A percentile compares a stretch with the other conserved stretches of the same genome.
These are phyloP conservation scores for Camelus bactrianus DNA, from an alignment of 2,113 vertebrate genomes.

Conservation along the genomic window DNA sequence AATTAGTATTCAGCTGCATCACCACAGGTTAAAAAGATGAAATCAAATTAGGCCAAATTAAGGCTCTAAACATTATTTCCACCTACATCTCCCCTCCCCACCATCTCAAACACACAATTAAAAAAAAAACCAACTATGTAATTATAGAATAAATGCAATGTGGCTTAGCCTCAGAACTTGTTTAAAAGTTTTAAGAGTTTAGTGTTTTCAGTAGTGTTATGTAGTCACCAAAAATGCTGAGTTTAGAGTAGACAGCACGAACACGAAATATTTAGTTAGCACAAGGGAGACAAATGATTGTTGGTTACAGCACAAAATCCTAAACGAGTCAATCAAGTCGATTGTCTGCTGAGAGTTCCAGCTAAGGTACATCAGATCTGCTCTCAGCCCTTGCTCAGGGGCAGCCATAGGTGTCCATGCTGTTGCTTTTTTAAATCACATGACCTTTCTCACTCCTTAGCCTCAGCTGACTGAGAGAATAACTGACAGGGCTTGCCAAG, in stretches of 20 bases:
- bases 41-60: conserved; percentile 10
- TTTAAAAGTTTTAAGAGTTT: background rate
- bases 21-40: conserved; percentile 17
- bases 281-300: background rate
- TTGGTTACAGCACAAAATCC: background rate
- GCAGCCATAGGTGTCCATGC: background rate
- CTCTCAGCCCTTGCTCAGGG: background rate
- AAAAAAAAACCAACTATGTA: background rate
- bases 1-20: conserved; percentile 29
- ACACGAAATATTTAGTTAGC: background rate
- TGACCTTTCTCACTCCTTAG: background rate
- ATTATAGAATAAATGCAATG: conserved; percentile 35
- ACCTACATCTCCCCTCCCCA: background rate
- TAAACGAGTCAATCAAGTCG: background rate
- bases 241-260: background rate
- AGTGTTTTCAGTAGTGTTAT: background rate
- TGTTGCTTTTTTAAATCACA: background rate
- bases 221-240: background rate
- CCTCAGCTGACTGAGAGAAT: background rate
- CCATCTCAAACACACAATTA: conserved; percentile 24
- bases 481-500: background rate
- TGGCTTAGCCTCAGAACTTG: conserved; percentile 10
- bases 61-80: background rate
- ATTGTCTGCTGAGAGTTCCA: background rate
- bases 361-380: background rate